Evolutionary conservation across 2,113 vertebrate species (phyloP), one percentile per base, ranked within the genome.

Genomic region (Equus quagga): DNA sequence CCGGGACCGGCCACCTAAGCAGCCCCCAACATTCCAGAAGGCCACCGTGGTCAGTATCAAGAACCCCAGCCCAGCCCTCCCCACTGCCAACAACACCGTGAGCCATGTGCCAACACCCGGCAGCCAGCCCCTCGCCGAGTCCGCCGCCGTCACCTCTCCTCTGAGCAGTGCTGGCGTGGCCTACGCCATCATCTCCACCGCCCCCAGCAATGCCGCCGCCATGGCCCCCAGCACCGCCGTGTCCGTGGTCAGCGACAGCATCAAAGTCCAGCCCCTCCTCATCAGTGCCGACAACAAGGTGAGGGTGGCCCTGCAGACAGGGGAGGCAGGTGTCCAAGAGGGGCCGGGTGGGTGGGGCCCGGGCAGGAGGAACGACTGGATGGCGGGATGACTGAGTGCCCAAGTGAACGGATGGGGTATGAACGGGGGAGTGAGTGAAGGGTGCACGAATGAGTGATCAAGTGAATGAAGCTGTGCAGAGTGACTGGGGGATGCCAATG

Each of bases 21-120:
- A 99, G 98, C 99, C 99, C 28, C 98, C 99, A 28, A 97, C 99
- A 31, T 99, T 99, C 98, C 99, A 99, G 98, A 99, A 99, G 97
- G 99, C 99, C 65, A 99, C 99, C 0, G 99, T 99, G 84, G 99
- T 99, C 96, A 99, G 99, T 94, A 99, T 99, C 96, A 99, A 99
- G 98, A 99, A 99, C 98, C 99, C 99, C 92, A 99, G 99, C 95
- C 99, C 99, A 8, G 99, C 99, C 69, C 99, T 99, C 92, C 99
- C 99, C 3, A 99, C 99, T 21, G 99, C 99, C 99, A 99, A 99
- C 98, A 99, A 99, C 99, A 99, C 99, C 33, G 99, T 99, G 98
- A 99, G 99, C 98, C 99, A 99, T 95, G 98, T 98, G 73, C 99
- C 99, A 96, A 97, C 98, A 0, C 97, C 99, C 88, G 96, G 97